phyloP scores from a whole-genome alignment of 2,888 invertebrate species.

The Melikaiella ostensackeni region DNA sequence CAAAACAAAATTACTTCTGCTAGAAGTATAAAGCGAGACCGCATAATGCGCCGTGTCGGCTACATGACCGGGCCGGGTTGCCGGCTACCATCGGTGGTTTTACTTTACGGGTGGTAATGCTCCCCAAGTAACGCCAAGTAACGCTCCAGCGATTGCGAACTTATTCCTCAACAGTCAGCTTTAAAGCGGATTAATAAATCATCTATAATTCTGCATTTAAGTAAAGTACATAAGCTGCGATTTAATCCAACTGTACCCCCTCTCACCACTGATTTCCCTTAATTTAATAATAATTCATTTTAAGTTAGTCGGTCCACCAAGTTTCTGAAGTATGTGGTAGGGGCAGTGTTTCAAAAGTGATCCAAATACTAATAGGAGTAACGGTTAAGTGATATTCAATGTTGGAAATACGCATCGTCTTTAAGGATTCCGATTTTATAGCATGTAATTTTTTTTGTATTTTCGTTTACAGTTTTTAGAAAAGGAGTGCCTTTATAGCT shows the following conservation, averaged over 20 bases:
- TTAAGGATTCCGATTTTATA: no score
- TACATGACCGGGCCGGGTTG: constrained; percentile 39
- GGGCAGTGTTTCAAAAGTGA: background rate
- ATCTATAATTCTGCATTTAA: background rate
- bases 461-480: no score
- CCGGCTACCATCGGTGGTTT: constrained; percentile 42
- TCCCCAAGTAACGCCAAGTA: constrained; percentile 44
- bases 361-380: background rate
- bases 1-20: constrained; percentile 70
- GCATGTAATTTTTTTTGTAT: no score
- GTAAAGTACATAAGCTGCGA: constrained; percentile 14
- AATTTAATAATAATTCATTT: background rate
- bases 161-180: constrained; percentile 36
- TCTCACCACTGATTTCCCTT: background rate
- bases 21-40: constrained; percentile 62
- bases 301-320: background rate
- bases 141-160: constrained; percentile 43
- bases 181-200: constrained; percentile 47
- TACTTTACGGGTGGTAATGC: constrained; percentile 42
- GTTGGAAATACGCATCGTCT: no score
- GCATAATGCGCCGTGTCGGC: constrained; percentile 52
- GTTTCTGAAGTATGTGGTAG: background rate
- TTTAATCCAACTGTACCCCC: background rate
- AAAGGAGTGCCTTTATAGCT: no score
- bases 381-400: no score